Evolutionary conservation across 2,113 vertebrate genomes (phyloP).

Genomic region (Scomber scombrus): DNA sequence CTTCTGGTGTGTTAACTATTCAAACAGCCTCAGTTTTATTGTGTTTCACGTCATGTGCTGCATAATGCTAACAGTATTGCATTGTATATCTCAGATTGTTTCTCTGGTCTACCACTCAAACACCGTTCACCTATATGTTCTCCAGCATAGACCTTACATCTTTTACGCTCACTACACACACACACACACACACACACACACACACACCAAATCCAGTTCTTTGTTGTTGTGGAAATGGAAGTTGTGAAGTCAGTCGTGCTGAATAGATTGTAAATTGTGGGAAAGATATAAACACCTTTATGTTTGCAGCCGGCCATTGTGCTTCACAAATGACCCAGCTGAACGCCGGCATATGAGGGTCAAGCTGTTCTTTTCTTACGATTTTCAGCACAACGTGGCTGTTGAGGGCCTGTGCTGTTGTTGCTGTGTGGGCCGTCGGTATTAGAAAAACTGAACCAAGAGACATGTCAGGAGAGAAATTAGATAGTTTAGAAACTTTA

Average conservation of each 20-base stretch:
- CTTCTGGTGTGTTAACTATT: constrained; percentile 49
- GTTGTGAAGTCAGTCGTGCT: constrained; percentile 70
- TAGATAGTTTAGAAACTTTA: constrained; percentile 25
- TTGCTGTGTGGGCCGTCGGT: constrained; percentile 19
- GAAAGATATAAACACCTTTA: constrained; percentile 71
- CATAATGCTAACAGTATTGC: constrained; percentile 19
- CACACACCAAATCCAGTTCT: constrained; percentile 27
- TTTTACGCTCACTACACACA: constrained; percentile 23
- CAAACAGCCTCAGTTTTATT: constrained; percentile 19
- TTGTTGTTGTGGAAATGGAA: constrained; percentile 58
- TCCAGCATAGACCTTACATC: neutral
- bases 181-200: neutral
- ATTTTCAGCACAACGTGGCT: constrained; percentile 26
- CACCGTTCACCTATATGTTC: constrained; percentile 18
- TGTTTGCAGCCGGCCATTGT: constrained; percentile 71
- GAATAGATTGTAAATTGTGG: constrained; percentile 77
- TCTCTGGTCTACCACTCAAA: constrained; percentile 18
- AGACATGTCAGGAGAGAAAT: constrained; percentile 18
- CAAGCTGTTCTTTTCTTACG: constrained; percentile 59
- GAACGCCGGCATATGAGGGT: constrained; percentile 64
- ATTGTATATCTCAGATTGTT: neutral
- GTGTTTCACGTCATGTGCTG: constrained; percentile 11
- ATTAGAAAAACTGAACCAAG: constrained; percentile 16
- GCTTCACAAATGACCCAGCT: constrained; percentile 70
- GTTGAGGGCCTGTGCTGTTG: constrained; percentile 40